A percentile compares a stretch with the other conserved stretches of the same genome.
These are phyloP conservation scores for Cotesia vestalis DNA, from an alignment of 1,140 invertebrate genomes.

Conservation along the genomic window DNA sequence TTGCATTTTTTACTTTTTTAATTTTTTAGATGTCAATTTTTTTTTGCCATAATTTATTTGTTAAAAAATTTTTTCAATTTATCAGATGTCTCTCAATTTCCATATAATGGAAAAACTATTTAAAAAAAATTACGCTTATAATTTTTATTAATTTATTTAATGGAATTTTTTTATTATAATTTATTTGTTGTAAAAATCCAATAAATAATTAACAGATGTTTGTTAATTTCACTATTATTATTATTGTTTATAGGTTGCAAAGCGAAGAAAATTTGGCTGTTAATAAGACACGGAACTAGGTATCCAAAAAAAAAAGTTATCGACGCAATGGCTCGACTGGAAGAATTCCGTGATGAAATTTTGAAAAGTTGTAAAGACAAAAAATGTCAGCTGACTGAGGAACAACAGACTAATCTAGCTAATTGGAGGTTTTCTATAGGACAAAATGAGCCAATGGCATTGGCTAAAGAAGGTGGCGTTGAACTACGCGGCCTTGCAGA, in stretches of 20 bases:
- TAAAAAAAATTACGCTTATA: not conserved
- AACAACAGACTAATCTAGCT: slow-evolving; percentile 61
- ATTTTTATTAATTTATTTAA: slow-evolving; percentile 5
- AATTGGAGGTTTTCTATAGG: slow-evolving; percentile 66
- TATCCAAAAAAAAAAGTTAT: slow-evolving; percentile 69
- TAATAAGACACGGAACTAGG: slow-evolving; percentile 75
- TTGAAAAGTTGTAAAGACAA: slow-evolving; percentile 55
- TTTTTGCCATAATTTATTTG: no score
- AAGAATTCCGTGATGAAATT: slow-evolving; percentile 64
- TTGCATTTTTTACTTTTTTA: no score
- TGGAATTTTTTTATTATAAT: no score
- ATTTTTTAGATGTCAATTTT: no score
- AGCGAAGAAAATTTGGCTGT: slow-evolving; percentile 71
- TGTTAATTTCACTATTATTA: not conserved
- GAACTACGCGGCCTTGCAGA: slow-evolving; percentile 74
- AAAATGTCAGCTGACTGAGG: slow-evolving; percentile 50
- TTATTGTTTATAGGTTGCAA: slow-evolving; percentile 66
- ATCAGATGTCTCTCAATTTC: no score
- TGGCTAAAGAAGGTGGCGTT: slow-evolving; percentile 73
- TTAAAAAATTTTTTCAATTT: no score
- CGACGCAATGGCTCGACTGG: slow-evolving; percentile 64
- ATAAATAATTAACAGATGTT: no score
- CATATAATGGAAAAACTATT: no score
- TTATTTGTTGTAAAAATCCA: no score
- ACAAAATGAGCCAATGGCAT: slow-evolving; percentile 63